Base-by-base conservation (phyloP, 35 echinoderm and acorn worm genomes). In the Diadema setosum region DNA sequence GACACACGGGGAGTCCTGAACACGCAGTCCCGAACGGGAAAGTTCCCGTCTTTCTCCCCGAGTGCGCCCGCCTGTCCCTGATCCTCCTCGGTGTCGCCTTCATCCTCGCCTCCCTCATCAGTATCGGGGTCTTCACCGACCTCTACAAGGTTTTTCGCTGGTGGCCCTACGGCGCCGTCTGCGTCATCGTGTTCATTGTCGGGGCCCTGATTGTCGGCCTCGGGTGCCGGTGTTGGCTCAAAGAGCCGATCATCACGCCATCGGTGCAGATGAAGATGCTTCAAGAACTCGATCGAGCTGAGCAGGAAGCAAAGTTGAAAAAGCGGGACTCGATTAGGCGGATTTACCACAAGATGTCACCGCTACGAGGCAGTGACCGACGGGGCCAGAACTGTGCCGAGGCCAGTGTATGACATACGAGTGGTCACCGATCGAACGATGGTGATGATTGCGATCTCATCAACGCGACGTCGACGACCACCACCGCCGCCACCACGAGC, bases 401-500 rank as follows among this genome's bases (percentile, higher is more conserved):
- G 20, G 33, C 40, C 9, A 36, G 37, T n/a, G 73, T 78, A 78
- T 78, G 73, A 78, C 73, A 78, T 78, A 78, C 73, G 44, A 39
- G n/a, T 15, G 73, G 73, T 44, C 73, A 78, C 73, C 73, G 73
- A 78, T 78, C 73, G 73, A 78, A 78, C 73, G 73, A 78, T 78
- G 63, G 63, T 34, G 63, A 67, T 67, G 12, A 33, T 12, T n/a
- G n/a, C n/a, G 63, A 67, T 34, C 17, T 32, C 27, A 67, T 67
- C 18, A n/a, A n/a, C n/a, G 63, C 6, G 16, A 67, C 63, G n/a
- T 67, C 63, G 21, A 41, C 73, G 73, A 78, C 73, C 73, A 42
- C 73, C 73, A 78, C 37, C 34, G 73, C 33, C 73, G 17, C 61
- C 20, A 42, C 73, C 30, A 67, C 30, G 27, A 67, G 37, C 37